Evolutionary conservation across 2,888 invertebrate genomes (phyloP).

Genomic region (Dryobota labecula): DNA sequence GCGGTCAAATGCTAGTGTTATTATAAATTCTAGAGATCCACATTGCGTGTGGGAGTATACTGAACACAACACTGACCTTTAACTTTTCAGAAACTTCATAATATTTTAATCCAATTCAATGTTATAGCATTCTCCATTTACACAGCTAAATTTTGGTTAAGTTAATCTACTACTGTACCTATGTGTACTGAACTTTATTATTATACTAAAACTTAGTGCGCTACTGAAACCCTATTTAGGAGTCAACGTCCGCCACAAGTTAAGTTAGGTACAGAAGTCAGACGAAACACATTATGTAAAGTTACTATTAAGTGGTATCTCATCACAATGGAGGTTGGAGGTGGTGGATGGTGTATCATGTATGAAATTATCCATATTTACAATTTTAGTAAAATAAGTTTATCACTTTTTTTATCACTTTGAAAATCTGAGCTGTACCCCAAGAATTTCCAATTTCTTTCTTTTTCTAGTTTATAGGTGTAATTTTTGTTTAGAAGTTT

Average conservation of each 20-base stretch:
- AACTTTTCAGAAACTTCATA: not conserved
- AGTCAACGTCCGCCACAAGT: slow-evolving; percentile 52
- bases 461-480: not conserved
- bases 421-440: not conserved
- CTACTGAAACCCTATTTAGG: slow-evolving; percentile 46
- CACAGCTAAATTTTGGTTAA: slow-evolving; percentile 6
- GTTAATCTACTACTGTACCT: slow-evolving; percentile 16
- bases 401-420: not conserved
- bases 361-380: slow-evolving; percentile 12
- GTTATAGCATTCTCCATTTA: slow-evolving; percentile 6
- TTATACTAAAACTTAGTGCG: slow-evolving; percentile 29
- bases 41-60: not conserved
- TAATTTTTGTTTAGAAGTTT: no score
- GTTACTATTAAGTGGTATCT: slow-evolving; percentile 39
- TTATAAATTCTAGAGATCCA: not conserved
- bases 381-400: not conserved
- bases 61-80: not conserved
- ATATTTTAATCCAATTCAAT: slow-evolving; percentile 13
- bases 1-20: no score
- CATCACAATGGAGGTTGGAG: slow-evolving; percentile 31
- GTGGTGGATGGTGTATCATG: slow-evolving; percentile 34
- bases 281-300: slow-evolving; percentile 54
- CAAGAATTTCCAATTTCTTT: not conserved
- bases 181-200: slow-evolving; percentile 24
- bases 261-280: slow-evolving; percentile 38